These are phyloP conservation scores for Malacoraja senta DNA, from an alignment of 2,797 vertebrate genomes.

Conservation along the genomic window DNA sequence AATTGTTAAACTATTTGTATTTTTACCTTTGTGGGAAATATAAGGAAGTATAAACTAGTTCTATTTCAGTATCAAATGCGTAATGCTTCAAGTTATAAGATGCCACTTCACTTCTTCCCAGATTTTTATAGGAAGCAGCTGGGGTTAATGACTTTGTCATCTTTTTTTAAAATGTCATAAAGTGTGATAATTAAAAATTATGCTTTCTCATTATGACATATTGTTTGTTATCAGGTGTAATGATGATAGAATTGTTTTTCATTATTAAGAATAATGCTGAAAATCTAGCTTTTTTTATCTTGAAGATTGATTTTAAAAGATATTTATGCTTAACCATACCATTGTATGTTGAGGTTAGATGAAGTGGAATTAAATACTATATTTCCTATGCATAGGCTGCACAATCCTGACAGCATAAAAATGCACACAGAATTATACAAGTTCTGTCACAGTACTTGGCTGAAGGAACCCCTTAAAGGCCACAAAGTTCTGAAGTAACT, in stretches of 20 bases:
- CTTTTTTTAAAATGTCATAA: conserved; percentile 1
- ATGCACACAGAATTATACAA: neutral
- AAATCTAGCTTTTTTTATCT: neutral
- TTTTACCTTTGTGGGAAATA: neutral
- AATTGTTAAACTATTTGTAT: neutral
- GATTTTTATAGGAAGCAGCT: neutral
- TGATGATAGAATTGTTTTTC: too few species aligned
- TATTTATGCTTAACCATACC: neutral
- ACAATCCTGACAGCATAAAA: neutral
- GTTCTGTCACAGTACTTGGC: too few species aligned
- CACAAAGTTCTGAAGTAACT: too few species aligned
- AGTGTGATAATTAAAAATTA: neutral
- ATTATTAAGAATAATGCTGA: neutral
- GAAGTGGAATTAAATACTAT: neutral
- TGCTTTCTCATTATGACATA: neutral
- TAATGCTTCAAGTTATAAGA: neutral
- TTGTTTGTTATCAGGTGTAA: neutral
- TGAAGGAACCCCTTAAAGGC: too few species aligned
- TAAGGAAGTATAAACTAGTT: neutral
- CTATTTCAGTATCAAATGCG: neutral
- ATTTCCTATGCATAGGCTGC: neutral
- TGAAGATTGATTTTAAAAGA: neutral
- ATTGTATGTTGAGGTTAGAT: neutral
- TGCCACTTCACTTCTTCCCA: neutral
- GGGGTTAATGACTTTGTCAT: neutral